These are phyloP conservation scores for Hetaerina titia DNA, from an alignment of 2,888 invertebrate species.

Conservation along the genomic window DNA sequence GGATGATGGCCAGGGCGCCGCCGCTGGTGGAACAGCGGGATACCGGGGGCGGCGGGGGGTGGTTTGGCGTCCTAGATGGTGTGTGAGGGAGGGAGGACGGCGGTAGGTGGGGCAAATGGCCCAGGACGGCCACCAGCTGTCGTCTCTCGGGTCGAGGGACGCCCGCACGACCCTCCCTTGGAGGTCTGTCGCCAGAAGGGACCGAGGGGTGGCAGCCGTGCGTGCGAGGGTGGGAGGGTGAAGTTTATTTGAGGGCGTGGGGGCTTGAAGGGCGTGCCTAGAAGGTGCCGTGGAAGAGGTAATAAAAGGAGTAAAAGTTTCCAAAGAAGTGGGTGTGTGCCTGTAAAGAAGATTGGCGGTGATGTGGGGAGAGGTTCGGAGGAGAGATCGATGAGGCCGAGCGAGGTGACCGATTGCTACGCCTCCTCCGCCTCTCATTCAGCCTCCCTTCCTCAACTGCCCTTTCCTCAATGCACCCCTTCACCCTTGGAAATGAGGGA, in stretches of 20 bases:
- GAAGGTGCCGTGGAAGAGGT: not conserved
- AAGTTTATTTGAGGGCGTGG: not conserved
- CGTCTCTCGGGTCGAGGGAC: conserved; percentile 1
- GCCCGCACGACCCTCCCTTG: not conserved
- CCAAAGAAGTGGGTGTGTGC: not conserved
- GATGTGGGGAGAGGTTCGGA: not conserved
- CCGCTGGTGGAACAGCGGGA: too few relatives aligned
- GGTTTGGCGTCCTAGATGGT: not conserved
- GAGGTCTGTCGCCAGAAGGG: not conserved
- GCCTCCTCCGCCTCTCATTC: too few relatives aligned
- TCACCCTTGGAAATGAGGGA: too few relatives aligned
- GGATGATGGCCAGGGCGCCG: not conserved
- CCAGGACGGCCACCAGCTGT: conserved; percentile 51
- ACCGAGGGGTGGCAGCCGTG: not conserved
- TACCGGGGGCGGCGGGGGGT: not conserved
- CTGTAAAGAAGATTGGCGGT: not conserved
- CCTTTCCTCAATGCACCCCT: too few relatives aligned
- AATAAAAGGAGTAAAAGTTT: too few relatives aligned
- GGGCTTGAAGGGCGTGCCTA: not conserved
- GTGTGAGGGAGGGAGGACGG: not conserved
- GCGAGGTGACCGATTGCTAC: too few relatives aligned
- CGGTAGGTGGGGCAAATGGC: conserved; percentile 18
- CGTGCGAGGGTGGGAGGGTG: not conserved
- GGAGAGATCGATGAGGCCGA: not conserved
- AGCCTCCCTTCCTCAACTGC: too few relatives aligned